These are phyloP conservation scores for Corythucha ciliata DNA, from an alignment of 2,888 invertebrate genomes.

Conservation along the genomic window DNA sequence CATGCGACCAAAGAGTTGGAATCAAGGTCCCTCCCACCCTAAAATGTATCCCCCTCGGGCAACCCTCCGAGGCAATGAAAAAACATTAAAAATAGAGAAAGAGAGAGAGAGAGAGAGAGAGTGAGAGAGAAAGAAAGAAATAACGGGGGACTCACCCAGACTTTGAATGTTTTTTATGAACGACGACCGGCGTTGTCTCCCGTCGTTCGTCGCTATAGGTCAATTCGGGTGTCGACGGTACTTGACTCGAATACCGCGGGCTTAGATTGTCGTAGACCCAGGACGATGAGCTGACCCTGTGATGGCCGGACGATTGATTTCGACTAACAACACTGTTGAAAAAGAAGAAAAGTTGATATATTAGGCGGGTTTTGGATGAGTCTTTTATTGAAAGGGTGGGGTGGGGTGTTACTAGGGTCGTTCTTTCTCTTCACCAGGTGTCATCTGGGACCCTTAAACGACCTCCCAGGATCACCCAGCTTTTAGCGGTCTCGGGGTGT, in stretches of 20 bases:
- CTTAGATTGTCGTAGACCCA: slow-evolving; percentile 38
- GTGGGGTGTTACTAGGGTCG: too few species aligned
- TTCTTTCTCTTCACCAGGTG: too few species aligned
- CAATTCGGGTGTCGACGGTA: slow-evolving; percentile 34
- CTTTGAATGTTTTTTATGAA: slow-evolving; percentile 39
- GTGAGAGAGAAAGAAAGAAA: neutral
- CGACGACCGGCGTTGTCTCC: slow-evolving; percentile 35
- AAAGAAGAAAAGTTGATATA: neutral
- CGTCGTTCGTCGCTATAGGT: slow-evolving; percentile 36
- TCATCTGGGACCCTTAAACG: too few species aligned
- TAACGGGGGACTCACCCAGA: slow-evolving; percentile 35
- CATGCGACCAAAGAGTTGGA: too few species aligned
- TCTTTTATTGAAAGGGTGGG: too few species aligned
- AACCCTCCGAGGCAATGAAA: too few species aligned
- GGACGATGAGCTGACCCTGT: slow-evolving; percentile 28
- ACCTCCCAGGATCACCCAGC: too few species aligned
- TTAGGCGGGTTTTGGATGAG: too few species aligned
- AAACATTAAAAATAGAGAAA: neutral
- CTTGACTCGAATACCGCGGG: slow-evolving; percentile 29
- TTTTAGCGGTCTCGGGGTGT: too few species aligned
- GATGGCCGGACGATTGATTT: slow-evolving; percentile 29
- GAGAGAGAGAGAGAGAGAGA: neutral
- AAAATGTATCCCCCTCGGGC: too few species aligned
- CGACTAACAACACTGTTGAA: slow-evolving; percentile 33
- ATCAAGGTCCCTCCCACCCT: too few species aligned